Base-by-base conservation (phyloP, 2,888 invertebrate species). In the Leptinotarsa haldemani region DNA sequence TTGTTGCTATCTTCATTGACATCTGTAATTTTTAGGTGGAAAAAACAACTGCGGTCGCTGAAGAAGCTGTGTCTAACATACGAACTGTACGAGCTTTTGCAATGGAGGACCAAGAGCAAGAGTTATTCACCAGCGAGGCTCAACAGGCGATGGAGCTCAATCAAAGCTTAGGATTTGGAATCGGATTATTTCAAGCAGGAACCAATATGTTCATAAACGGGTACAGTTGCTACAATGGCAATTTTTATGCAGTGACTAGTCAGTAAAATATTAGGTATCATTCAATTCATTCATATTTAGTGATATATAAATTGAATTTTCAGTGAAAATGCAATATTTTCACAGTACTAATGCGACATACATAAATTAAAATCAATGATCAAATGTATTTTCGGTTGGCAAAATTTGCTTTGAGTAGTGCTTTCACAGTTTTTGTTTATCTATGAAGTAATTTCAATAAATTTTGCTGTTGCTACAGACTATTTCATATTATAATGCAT, bases 61-160 rank as follows among this genome's bases (percentile, higher is more conserved):
- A 97, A 86, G 98, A 98, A 88, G 97, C 97, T 3, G 90, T 99
- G 71, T 92, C 95, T 52, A 98, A 98, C 87, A 94, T 99, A 79
- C 90, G 97, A 67, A 98, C 98, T 1, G 98, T 99, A 0, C 90
- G 97, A 79, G 95, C 97, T 16, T 97, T 98, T 89, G 97, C 97
- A 0, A 97, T 96, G 89, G 98, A 99, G 87, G 92, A 93, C 73
- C 92, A 92, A 75, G 98, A 98, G 86, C 89, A 90, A 77, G 90
- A 91, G 77, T 88, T 93, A 82, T 96, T 94, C 88, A 89, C 91
- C 46, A 86, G 88, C 50, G 97, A 98, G 88, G 93, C 96, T 2
- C 90, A 93, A 25, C 88, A 90, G 70, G 94, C 96, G 0, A 91
- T 94, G 7, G 85, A 87, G 0, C 87, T 97, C 58, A 94, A 95